phyloP scores from a whole-genome alignment of 2,113 vertebrate species.

The Hyperoodon ampullatus region DNA sequence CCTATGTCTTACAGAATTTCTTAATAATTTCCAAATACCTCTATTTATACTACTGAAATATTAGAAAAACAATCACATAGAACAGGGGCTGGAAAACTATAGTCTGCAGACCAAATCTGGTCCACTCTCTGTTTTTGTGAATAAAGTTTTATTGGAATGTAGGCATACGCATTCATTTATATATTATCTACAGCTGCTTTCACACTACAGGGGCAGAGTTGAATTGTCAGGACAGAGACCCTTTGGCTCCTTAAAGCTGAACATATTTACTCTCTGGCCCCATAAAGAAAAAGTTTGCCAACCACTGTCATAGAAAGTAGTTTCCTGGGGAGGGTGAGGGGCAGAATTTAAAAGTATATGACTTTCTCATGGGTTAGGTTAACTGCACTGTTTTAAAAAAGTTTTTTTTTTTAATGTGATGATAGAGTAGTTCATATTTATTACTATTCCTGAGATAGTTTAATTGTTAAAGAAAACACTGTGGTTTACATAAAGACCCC shows the following conservation, averaged over 20 bases:
- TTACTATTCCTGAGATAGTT: not conserved
- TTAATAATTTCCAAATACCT: not conserved
- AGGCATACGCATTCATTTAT: not conserved
- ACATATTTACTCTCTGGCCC: not conserved
- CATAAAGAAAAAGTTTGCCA: not conserved
- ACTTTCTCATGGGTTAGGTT: slow-evolving; percentile 8
- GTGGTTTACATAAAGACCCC: slow-evolving; percentile 43
- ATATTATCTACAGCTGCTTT: not conserved
- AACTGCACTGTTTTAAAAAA: slow-evolving; percentile 36
- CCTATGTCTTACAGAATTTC: not conserved
- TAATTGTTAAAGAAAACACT: slow-evolving; percentile 62
- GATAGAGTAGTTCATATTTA: not conserved
- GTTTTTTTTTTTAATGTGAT: not conserved
- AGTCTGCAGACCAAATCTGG: not conserved
- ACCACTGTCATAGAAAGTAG: not conserved
- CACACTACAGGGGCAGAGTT: not conserved
- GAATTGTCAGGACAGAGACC: not conserved
- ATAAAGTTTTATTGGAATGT: not conserved
- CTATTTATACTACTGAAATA: not conserved
- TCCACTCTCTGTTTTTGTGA: not conserved
- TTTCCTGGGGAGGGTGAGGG: not conserved
- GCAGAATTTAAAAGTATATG: slow-evolving; percentile 34
- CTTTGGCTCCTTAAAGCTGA: not conserved
- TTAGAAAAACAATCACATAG: not conserved
- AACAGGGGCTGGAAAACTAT: not conserved